These are phyloP conservation scores for Myathropa florea DNA, from an alignment of 2,888 invertebrate genomes.

Conservation along the genomic window DNA sequence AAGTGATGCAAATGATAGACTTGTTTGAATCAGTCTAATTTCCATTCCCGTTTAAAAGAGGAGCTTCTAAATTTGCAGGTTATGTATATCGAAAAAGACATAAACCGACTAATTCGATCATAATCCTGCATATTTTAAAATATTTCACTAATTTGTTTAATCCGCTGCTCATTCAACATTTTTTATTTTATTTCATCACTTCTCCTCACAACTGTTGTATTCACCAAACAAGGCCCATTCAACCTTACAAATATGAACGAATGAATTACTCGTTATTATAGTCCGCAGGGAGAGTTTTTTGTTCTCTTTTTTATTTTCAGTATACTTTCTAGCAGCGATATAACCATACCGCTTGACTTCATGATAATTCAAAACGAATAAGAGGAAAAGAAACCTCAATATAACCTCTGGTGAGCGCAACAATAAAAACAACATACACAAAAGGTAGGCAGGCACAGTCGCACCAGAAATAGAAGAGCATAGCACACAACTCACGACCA, in stretches of 20 bases:
- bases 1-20: no score
- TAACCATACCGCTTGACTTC: not conserved
- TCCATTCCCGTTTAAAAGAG: no score
- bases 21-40: no score
- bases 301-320: not conserved
- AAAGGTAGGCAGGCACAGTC: slow-evolving; percentile 26
- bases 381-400: slow-evolving; percentile 46
- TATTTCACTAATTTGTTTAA: no score
- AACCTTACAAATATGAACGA: not conserved
- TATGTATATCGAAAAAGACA: no score
- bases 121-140: no score
- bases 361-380: not conserved
- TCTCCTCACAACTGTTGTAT: not conserved
- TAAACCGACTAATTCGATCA: no score
- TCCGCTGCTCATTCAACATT: no score
- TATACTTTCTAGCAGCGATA: slow-evolving; percentile 16
- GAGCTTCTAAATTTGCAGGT: no score
- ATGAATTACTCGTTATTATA: not conserved
- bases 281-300: not conserved
- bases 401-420: not conserved
- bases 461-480: slow-evolving; percentile 47
- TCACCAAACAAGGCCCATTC: not conserved
- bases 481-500: slow-evolving; percentile 18
- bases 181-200: not conserved
- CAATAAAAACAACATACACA: slow-evolving; percentile 21